Percentiles rank a stretch among this genome's conserved stretches.
Evolutionary conservation across 2,888 invertebrate genomes (phyloP).

Genomic region (Nasonovia ribisnigri): DNA sequence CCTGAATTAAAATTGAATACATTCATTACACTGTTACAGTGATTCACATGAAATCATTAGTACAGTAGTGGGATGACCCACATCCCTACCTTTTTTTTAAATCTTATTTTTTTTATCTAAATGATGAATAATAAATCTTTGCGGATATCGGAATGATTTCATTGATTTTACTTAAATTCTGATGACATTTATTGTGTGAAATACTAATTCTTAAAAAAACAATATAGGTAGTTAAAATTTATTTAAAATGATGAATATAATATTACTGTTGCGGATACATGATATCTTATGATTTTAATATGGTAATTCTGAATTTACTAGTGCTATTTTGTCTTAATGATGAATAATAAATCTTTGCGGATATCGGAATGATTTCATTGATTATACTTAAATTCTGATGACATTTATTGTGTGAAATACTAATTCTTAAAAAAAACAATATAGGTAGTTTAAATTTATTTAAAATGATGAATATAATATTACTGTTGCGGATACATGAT

Average conservation of each 20-base stretch:
- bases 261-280: constrained; percentile 54
- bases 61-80: no score
- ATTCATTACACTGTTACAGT: no score
- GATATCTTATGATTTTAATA: constrained; percentile 23
- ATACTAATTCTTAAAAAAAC: not conserved
- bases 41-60: no score
- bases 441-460: not conserved
- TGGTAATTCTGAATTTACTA: constrained; percentile 29
- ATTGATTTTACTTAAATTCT: no score
- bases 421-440: no score
- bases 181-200: no score
- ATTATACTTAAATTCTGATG: constrained; percentile 43
- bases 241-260: not conserved
- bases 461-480: constrained; percentile 22
- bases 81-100: no score
- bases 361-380: constrained; percentile 61
- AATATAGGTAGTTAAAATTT: not conserved
- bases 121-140: not conserved
- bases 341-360: constrained; percentile 47
- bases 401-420: not conserved
- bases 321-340: not conserved
- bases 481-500: constrained; percentile 58
- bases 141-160: constrained; percentile 61
- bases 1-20: no score
- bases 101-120: not conserved